Conservation (phyloP, 2,888 invertebrate species). For the Limnephilus auricula region DNA sequence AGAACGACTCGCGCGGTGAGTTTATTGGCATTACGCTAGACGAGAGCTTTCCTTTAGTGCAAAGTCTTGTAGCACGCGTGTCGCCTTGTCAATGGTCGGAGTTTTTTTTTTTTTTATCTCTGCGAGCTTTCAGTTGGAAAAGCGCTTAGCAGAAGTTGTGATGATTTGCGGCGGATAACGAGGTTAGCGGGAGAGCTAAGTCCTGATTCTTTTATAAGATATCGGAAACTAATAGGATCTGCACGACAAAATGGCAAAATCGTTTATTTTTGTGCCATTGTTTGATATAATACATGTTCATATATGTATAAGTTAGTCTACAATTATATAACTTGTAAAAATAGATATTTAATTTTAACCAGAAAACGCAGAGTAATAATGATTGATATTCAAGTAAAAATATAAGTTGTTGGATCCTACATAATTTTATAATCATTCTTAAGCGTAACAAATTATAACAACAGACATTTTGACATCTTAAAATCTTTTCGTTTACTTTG, state of each 20-base stretch:
- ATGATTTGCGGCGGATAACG: slow-evolving; percentile 38
- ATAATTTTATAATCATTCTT: too few relatives aligned
- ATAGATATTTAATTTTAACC: neutral
- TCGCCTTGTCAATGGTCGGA: slow-evolving; percentile 39
- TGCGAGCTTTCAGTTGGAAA: slow-evolving; percentile 39
- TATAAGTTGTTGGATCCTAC: too few relatives aligned
- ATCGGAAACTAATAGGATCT: neutral
- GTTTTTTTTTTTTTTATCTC: slow-evolving; percentile 7
- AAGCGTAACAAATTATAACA: too few relatives aligned
- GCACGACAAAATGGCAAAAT: neutral
- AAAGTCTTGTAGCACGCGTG: slow-evolving; percentile 63
- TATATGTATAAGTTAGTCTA: too few relatives aligned
- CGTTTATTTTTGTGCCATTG: neutral
- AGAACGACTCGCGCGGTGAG: slow-evolving; percentile 40
- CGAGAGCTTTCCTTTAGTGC: slow-evolving; percentile 60
- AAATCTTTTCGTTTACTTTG: too few relatives aligned
- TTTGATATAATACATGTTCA: neutral
- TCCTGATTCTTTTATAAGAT: neutral
- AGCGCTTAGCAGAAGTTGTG: slow-evolving; percentile 36
- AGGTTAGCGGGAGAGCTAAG: neutral
- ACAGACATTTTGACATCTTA: too few relatives aligned
- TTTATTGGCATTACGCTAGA: slow-evolving; percentile 31
- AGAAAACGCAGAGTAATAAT: too few relatives aligned
- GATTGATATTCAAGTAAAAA: too few relatives aligned
- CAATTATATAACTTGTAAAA: neutral